A percentile compares a stretch with the other conserved stretches of the same genome.
Conservation (phyloP, 2,113 vertebrate species). For the Bungarus multicinctus region DNA sequence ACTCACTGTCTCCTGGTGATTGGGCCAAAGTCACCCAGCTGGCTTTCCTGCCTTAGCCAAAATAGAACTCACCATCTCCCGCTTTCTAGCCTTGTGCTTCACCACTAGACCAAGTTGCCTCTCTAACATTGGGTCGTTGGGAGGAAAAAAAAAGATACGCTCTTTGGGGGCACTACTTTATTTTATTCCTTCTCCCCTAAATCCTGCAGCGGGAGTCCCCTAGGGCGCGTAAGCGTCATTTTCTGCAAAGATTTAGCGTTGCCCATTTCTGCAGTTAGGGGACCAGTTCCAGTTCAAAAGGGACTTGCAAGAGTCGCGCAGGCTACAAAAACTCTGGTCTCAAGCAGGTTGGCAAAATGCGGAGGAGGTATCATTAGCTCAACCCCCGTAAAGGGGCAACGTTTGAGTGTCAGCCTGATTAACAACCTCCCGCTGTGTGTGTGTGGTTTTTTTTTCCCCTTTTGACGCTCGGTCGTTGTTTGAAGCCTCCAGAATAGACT, state of each 20-base stretch:
- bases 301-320: neutral
- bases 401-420: constrained; percentile 41
- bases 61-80: no score
- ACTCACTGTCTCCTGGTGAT: no score
- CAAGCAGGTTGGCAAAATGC: neutral
- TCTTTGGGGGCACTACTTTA: neutral
- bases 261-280: neutral
- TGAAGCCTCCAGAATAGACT: constrained; percentile 37
- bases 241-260: neutral
- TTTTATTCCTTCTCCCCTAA: neutral
- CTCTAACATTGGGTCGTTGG: neutral
- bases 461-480: constrained; percentile 41
- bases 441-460: constrained; percentile 23
- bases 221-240: no score
- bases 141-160: fast-evolving
- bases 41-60: no score
- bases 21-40: no score
- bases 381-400: constrained; percentile 8
- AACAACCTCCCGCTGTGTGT: constrained; percentile 42
- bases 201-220: neutral
- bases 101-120: neutral
- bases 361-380: neutral
- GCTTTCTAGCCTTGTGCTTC: no score
- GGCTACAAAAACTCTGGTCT: no score
- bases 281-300: neutral